These are phyloP conservation scores for Calosoma granatense DNA, from an alignment of 1,140 invertebrate species.

Conservation along the genomic window DNA sequence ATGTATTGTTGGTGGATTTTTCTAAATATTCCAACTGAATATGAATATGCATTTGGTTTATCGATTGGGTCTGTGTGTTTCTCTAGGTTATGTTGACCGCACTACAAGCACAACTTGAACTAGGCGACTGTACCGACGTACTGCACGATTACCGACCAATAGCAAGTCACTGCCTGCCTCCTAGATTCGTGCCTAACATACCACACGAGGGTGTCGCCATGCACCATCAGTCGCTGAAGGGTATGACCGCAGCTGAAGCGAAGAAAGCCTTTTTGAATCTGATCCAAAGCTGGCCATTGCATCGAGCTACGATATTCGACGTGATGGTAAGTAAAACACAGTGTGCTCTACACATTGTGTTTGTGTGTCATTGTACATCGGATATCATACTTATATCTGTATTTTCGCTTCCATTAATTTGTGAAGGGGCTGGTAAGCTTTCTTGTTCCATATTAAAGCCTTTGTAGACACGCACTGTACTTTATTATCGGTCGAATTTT, in stretches of 20 bases:
- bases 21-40: constrained; percentile 5
- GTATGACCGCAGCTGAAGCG: constrained; percentile 74
- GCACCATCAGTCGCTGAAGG: constrained; percentile 77
- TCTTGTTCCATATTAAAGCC: too few relatives aligned
- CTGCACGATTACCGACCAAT: constrained; percentile 63
- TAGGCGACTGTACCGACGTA: constrained; percentile 66
- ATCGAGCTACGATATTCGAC: constrained; percentile 88
- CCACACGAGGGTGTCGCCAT: constrained; percentile 69
- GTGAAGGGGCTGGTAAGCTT: too few relatives aligned
- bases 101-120: constrained; percentile 84
- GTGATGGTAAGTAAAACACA: constrained; percentile 78
- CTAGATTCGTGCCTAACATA: constrained; percentile 62
- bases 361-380: too few relatives aligned
- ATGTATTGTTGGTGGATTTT: neutral
- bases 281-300: constrained; percentile 86
- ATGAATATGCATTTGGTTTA: neutral
- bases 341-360: too few relatives aligned
- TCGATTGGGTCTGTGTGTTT: too few relatives aligned
- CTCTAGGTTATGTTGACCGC: constrained; percentile 86
- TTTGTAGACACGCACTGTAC: too few relatives aligned
- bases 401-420: too few relatives aligned
- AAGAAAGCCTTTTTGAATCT: constrained; percentile 91
- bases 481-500: too few relatives aligned
- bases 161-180: constrained; percentile 70
- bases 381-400: too few relatives aligned